Conservation (phyloP, 2,113 vertebrate species). For the pig (Sus scrofa) region T2T-Sscrofa CM000823.6:47484001-47484500, state of each 20-base stretch:
- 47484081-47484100: neutral
- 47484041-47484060: neutral
- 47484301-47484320: neutral
- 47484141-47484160: neutral
- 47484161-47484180: neutral
- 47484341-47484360: neutral
- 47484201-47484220: neutral
- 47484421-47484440: neutral
- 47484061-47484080: neutral
- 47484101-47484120: accelerated
- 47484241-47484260: neutral
- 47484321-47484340: accelerated
- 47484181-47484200: neutral
- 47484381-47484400: neutral
- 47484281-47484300: neutral
- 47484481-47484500: neutral
- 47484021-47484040: neutral
- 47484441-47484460: neutral
- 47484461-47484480: neutral
- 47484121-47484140: neutral
- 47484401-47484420: neutral
- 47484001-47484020: no score
- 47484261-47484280: neutral
- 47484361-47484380: no score
- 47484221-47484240: neutral